Evolutionary conservation across 2,113 vertebrate species (phyloP), one percentile per base, ranked within the genome.

Genomic region (Rhinichthys klamathensis): DNA sequence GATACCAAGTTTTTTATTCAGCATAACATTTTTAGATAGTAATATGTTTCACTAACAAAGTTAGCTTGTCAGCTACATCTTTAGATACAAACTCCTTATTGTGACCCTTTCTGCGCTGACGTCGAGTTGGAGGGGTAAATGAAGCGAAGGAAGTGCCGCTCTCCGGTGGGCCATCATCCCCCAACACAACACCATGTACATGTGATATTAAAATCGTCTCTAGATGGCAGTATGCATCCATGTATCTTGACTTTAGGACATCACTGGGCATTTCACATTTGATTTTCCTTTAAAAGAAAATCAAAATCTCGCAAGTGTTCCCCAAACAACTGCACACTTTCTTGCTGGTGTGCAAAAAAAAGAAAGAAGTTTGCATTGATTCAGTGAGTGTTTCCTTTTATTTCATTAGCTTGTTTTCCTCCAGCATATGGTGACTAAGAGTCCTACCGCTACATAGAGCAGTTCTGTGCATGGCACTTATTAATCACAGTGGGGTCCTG

Each of bases 181-280:
- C n/a, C n/a, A n/a, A n/a, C n/a, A n/a, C n/a, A n/a, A n/a, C n/a
- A n/a, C n/a, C n/a, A n/a, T n/a, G n/a, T n/a, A n/a, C n/a, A n/a
- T n/a, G n/a, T n/a, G n/a, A n/a, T n/a, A n/a, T n/a, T n/a, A 38
- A 23, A 16, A 80, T 10, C 2, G 7, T 65, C 89, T 84, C 88
- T 82, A 89, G 89, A 87, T 89, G 89, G 54, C 88, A 88, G 83
- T 79, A 16, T 79, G 80, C 25, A 75, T 70, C 77, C 56, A 79
- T 84, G 46, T 15, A 13, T 58, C 8, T 41, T 74, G 23, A 35
- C 16, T 23, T 60, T 0, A 32, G 8, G 46, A 32, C 32, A 8
- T 38, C 5, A 38, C 11, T 38, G 32, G 51, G 18, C 6, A 41
- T 60, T 60, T 79, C 76, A 35, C 32, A 3, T 78, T 10, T n/a